Evolutionary conservation across 23 tunicate genomes (phyloP), one percentile per base, ranked within the genome.

Genomic region (Phallusia fumigata): DNA sequence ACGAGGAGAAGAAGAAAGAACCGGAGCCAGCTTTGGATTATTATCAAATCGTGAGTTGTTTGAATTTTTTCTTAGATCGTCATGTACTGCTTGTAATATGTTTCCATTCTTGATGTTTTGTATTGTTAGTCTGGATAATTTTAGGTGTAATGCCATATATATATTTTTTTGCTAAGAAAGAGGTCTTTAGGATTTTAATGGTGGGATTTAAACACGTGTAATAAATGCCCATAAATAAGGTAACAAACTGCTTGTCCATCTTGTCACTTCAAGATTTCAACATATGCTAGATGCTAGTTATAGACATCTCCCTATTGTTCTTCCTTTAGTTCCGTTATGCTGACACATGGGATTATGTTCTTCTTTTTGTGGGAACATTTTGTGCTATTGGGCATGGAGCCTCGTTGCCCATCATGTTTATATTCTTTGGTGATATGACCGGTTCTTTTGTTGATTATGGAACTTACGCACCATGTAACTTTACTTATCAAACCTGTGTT

Each of bases 391-490:
- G 86, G 19, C 92, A 90, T 76, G 97, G 97, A 24, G 97, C 97
- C 0, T 82, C 93, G 16, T 78, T 93, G 47, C 97, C 97, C 21
- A 85, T 93, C 32, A 93, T 93, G 97, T 93, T 93, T 50, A 93
- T 93, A 34, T 76, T 93, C 65, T 93, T 93, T 77, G 93, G 93
- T 36, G 89, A 93, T 45, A 88, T 86, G 89, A 93, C 97, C 0
- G 73, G 81, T 52, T 36, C 76, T 24, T 93, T 93, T 64, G 87
- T 81, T 21, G 77, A 64, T 32, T 84, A 0, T 47, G 97, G 90
- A 58, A 51, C 58, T 16, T 90, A 76, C 76, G 69, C 40, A 75
- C 73, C 45, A 80, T 90, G 95, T 65, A 64, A 76, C 44, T 85
- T 90, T 36, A 85, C 26, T 76, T 85, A 69, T 81, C 51, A 8